Base-by-base conservation (phyloP, 2,113 vertebrate genomes). In the Stigmatopora nigra region DNA sequence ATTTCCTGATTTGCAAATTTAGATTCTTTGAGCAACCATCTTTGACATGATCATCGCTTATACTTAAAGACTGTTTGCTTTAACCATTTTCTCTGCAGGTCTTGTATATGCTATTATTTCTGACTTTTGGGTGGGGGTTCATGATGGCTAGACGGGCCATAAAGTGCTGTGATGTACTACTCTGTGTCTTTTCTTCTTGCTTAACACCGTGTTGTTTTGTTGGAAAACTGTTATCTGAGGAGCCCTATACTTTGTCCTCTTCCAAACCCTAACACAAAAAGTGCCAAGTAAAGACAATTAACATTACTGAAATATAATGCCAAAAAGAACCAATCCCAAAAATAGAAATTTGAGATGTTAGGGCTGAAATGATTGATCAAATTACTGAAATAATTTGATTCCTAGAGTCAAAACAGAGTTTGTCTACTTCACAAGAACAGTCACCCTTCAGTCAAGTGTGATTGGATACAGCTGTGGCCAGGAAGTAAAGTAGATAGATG, bases 31-130 rank as follows among this genome's bases (percentile, higher is more conserved):
- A 31, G 25, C 25, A 31, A 31, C 1, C 25, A 31, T 31, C 25
- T 31, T 31, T 31, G 25, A 31, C 25, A 31, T 31, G 25, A 31
- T 31, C 25, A 31, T 31, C 25, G 25, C 25, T 31, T 31, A 31
- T 31, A 31, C 25, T 31, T 1, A 31, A 31, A 31, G 25, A 31
- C 25, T 31, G 25, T 31, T 31, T 31, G 25, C 25, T 31, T 31
- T 31, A 31, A 31, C 25, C 52, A 78, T 87, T 85, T 85, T 55
- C 20, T 44, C 73, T 19, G 16, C 58, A 64, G 61, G 65, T 49
- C 31, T 86, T 75, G 80, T 82, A 78, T 86, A 84, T 88, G 84
- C 72, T 77, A 77, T 67, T 75, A 61, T 77, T 72, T 78, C 71
- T 82, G 41, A 47, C 63, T 75, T 78, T 69, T 73, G 64, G 66